A percentile compares a stretch with the other conserved stretches of the same genome.
phyloP scores from a whole-genome alignment of 1,140 invertebrate genomes.

The Drosophila nigromelanica region DNA sequence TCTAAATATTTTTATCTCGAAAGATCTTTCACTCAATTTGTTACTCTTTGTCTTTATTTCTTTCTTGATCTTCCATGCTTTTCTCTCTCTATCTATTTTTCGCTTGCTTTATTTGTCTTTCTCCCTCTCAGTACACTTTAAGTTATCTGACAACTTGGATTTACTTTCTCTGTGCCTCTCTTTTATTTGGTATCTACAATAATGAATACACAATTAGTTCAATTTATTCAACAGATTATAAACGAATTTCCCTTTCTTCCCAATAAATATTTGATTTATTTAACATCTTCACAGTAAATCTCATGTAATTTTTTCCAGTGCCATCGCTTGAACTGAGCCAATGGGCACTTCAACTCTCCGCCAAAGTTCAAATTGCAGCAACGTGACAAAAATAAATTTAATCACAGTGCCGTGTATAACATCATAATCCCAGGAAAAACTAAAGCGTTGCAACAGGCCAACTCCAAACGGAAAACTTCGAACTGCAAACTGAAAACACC shows the following conservation, averaged over 20 bases:
- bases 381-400: conserved; percentile 66
- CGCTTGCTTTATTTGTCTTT: not conserved
- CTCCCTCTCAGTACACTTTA: not conserved
- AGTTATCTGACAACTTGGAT: not conserved
- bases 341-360: conserved; percentile 13
- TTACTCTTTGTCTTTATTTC: not conserved
- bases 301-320: conserved; percentile 27
- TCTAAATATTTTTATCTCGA: too few relatives aligned
- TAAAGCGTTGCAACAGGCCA: conserved; percentile 16
- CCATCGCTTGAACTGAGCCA: conserved; percentile 12
- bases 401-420: conserved; percentile 50
- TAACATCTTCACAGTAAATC: not conserved
- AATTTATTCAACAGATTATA: too few relatives aligned
- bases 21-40: too few relatives aligned
- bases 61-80: too few relatives aligned
- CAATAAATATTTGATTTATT: too few relatives aligned
- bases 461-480: not conserved
- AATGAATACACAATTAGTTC: too few relatives aligned
- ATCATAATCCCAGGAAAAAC: conserved; percentile 63
- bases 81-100: not conserved
- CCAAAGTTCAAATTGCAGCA: conserved; percentile 65
- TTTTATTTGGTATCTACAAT: not conserved
- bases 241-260: too few relatives aligned
- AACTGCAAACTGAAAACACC: not conserved
- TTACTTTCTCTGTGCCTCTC: not conserved